Base-by-base conservation (phyloP, 2,113 vertebrate species). In the Thinocorus orbignyianus region DNA sequence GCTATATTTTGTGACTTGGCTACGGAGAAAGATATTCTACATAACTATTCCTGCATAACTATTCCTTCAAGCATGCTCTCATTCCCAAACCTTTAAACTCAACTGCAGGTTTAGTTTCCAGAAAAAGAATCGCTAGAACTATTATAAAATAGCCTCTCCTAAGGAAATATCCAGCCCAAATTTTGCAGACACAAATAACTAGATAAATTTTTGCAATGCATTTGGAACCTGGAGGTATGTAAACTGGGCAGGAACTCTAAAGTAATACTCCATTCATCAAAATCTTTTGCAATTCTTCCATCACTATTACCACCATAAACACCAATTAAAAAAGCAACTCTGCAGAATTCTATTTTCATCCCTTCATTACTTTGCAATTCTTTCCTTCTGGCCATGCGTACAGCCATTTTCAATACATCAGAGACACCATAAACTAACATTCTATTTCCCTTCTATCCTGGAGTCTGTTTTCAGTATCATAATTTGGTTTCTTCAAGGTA, bases 261-360 rank as follows among this genome's bases (percentile, higher is more conserved):
- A 88, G 72, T 94, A 73, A 74, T 95, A 93, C 85, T n/a, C 42
- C 69, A 96, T 97, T 94, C 86, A 96, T 95, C 64, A 74, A 83
- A 74, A 37, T 68, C 48, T 44, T 83, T 81, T 88, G 39, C 57
- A 90, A 65, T 86, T 90, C 72, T 96, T 96, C 90, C 55, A 83
- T 93, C 95, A 77, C 65, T 71, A 76, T 54, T 90, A 83, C 46
- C 30, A 92, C 17, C 35, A 95, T 78, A 96, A 96, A 93, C 71
- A 92, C 4, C 11, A 4, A 85, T n/a, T 55, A 48, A 92, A 94
- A 88, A 94, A 88, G 17, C 41, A 94, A 86, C 80, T 70, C 70
- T 70, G 51, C 62, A 90, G 37, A 93, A 88, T 94, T 90, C 57
- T 11, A 49, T 86, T 90, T 96, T 88, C 70, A 86, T 73, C 91